phyloP scores from a whole-genome alignment of 2,113 vertebrate genomes.

The Sitta europaea region DNA sequence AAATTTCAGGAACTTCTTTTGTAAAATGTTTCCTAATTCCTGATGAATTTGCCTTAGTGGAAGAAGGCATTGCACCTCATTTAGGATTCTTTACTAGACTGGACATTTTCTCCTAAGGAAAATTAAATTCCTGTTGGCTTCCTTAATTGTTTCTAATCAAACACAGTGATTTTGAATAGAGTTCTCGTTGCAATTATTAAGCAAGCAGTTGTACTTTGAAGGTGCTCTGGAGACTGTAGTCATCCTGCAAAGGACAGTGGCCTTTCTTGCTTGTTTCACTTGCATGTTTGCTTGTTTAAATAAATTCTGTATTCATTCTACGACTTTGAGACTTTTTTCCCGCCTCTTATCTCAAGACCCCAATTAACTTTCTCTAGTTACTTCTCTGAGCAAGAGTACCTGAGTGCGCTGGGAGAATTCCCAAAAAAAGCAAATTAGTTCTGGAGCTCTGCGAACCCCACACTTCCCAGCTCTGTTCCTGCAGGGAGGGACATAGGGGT shows the following conservation, averaged over 20 bases:
- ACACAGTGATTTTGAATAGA: not conserved
- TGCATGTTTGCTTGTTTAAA: not conserved
- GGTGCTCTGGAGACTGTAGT: not conserved
- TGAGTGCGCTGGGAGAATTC: not conserved
- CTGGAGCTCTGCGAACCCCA: fast-evolving
- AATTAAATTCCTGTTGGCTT: not conserved
- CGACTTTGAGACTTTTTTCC: not conserved
- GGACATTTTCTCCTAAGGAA: not conserved
- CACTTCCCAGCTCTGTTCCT: not conserved
- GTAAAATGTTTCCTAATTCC: not conserved
- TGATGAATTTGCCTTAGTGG: not conserved
- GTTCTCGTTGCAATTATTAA: not conserved
- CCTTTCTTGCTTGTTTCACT: not conserved
- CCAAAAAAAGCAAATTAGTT: not conserved
- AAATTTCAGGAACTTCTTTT: not conserved
- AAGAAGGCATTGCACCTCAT: not conserved
- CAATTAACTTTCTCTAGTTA: not conserved
- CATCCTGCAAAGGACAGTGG: not conserved
- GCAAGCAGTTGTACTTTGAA: not conserved
- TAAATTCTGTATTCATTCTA: not conserved
- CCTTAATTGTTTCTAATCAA: not conserved
- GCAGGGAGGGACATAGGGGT: fast-evolving
- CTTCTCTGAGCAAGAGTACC: not conserved
- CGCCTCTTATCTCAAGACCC: no score
- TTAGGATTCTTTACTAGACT: not conserved